Conservation (phyloP, 2,113 vertebrate species). For the Hipposideros armiger region DNA sequence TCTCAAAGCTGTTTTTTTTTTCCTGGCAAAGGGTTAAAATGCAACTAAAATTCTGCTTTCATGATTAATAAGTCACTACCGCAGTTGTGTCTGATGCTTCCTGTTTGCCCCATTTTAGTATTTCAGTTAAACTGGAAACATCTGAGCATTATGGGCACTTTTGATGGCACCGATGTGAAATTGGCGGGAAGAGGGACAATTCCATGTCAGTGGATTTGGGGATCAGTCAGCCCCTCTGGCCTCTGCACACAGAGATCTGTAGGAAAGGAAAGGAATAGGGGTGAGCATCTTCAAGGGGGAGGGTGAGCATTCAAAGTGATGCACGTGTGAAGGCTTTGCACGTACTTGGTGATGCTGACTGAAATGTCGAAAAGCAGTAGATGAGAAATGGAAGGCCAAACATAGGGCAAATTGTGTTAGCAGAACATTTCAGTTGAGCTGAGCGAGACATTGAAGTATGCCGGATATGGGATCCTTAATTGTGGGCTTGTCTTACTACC, state of each 20-base stretch:
- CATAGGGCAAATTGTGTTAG: not conserved
- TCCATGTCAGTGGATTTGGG: constrained; percentile 22
- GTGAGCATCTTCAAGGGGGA: not conserved
- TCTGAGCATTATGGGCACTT: constrained; percentile 66
- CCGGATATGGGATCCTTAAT: not conserved
- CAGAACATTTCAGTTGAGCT: not conserved
- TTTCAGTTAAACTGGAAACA: constrained; percentile 83
- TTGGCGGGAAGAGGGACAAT: constrained; percentile 60
- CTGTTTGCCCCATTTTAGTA: constrained; percentile 85
- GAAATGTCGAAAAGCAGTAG: not conserved
- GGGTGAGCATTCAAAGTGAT: not conserved
- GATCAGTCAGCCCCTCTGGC: constrained; percentile 62
- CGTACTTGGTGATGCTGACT: constrained; percentile 16
- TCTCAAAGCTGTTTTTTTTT: constrained; percentile 57
- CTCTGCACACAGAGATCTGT: not conserved
- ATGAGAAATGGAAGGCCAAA: constrained; percentile 51
- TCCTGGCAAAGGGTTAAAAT: constrained; percentile 81
- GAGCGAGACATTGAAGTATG: not conserved
- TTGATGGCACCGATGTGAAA: constrained; percentile 58
- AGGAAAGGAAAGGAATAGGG: not conserved
- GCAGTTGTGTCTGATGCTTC: constrained; percentile 88
- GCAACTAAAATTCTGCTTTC: constrained; percentile 83
- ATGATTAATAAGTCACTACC: constrained; percentile 87
- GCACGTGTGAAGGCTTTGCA: not conserved
- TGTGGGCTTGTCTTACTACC: not conserved